A percentile compares a stretch with the other conserved stretches of the same genome.
phyloP scores from a whole-genome alignment of 1,140 invertebrate species.

The Ectropis grisescens region DNA sequence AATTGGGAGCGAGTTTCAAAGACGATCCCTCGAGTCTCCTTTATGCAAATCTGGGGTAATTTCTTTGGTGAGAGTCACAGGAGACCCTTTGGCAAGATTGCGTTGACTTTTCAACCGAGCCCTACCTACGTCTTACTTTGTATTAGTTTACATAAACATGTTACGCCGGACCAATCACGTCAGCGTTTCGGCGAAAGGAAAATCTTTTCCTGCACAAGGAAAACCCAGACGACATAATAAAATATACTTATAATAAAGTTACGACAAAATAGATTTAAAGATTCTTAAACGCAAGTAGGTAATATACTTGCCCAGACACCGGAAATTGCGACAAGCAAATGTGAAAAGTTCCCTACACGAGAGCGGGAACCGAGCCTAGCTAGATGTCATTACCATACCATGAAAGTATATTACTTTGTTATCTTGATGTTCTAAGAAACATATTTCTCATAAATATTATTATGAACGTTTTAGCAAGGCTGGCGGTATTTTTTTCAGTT shows the following conservation, averaged over 20 bases:
- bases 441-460: too few species aligned
- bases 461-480: too few species aligned
- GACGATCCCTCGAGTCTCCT: constrained; percentile 37
- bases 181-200: too few species aligned
- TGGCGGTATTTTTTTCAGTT: too few species aligned
- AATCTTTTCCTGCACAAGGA: too few species aligned
- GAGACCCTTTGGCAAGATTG: constrained; percentile 33
- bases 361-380: not conserved
- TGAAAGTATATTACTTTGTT: too few species aligned
- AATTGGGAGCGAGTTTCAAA: constrained; percentile 39
- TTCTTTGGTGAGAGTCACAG: constrained; percentile 36
- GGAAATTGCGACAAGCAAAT: constrained; percentile 34
- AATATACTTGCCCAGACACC: constrained; percentile 10
- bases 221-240: too few species aligned
- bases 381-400: too few species aligned
- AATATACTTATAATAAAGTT: too few species aligned
- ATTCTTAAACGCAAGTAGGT: too few species aligned
- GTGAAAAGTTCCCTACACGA: constrained; percentile 32
- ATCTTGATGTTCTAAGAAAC: too few species aligned
- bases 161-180: constrained; percentile 2
- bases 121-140: constrained; percentile 18
- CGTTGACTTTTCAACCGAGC: constrained; percentile 28
- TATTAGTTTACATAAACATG: constrained; percentile 20
- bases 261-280: too few species aligned
- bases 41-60: constrained; percentile 49